A percentile compares a stretch with the other conserved stretches of the same genome.
Conservation (phyloP, 2,888 invertebrate genomes). For the Cephus runcator region DNA sequence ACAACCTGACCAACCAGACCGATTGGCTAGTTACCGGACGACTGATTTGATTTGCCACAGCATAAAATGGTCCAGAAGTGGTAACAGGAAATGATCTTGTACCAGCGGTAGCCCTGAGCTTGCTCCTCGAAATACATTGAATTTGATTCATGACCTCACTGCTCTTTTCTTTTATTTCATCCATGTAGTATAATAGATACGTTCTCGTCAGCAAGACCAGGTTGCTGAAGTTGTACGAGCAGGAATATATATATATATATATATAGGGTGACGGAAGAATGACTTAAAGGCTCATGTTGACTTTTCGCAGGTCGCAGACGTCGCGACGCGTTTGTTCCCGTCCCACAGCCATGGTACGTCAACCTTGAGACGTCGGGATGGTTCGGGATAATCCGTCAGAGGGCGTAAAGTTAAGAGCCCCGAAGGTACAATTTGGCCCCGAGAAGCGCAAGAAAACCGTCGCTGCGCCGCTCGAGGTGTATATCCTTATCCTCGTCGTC, state of each 20-base stretch:
- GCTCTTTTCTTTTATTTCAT: neutral
- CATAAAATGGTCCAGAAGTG: conserved; percentile 21
- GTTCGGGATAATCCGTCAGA: conserved; percentile 2
- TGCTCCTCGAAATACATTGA: neutral
- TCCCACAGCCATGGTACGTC: neutral
- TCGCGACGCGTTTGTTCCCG: neutral
- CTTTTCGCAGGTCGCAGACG: neutral
- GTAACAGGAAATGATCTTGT: neutral
- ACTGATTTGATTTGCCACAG: conserved; percentile 26
- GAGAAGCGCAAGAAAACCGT: conserved; percentile 35
- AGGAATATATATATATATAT: neutral
- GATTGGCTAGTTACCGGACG: conserved; percentile 26
- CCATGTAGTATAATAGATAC: neutral
- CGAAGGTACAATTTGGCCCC: conserved; percentile 43
- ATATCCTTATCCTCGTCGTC: neutral
- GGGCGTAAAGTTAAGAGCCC: conserved; percentile 30
- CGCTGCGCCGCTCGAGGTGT: conserved; percentile 29
- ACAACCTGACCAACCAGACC: conserved; percentile 18
- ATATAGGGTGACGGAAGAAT: neutral
- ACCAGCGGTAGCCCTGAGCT: neutral
- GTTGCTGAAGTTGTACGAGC: neutral
- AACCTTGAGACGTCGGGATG: too few species aligned
- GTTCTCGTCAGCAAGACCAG: neutral
- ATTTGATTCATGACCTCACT: neutral
- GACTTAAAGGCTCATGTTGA: neutral